Conservation (phyloP, 1,140 invertebrate species). For the Ceratosolen fusciceps region DNA sequence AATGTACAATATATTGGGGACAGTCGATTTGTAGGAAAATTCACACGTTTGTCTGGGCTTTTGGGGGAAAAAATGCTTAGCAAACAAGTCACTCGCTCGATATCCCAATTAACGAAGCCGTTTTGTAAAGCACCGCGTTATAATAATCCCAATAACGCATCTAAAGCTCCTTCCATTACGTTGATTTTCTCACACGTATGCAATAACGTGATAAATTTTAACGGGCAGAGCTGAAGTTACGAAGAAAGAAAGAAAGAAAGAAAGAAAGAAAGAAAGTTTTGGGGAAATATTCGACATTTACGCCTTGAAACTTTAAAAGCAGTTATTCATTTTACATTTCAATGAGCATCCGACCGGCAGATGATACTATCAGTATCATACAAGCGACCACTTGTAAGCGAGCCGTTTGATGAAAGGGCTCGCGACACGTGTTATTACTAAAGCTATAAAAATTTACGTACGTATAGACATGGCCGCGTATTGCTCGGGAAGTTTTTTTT, state of each 20-base stretch:
- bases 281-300: background rate
- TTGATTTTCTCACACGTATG: background rate
- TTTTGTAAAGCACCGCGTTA: too few relatives aligned
- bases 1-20: too few relatives aligned
- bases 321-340: slow-evolving; percentile 7
- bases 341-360: background rate
- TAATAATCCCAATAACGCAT: too few relatives aligned
- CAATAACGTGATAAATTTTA: background rate
- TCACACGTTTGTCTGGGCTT: too few relatives aligned
- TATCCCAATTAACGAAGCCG: background rate
- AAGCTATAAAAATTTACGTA: background rate
- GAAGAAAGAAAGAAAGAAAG: too few relatives aligned
- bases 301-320: background rate
- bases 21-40: too few relatives aligned
- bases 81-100: too few relatives aligned
- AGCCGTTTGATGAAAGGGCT: background rate
- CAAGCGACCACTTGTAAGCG: background rate
- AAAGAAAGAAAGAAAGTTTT: too few relatives aligned
- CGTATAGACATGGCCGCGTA: background rate
- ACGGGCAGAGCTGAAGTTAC: background rate
- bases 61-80: too few relatives aligned
- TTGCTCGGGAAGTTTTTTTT: background rate
- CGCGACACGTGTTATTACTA: background rate
- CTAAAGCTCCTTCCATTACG: background rate
- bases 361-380: slow-evolving; percentile 3